Evolutionary conservation across 2,888 invertebrate genomes (phyloP), one percentile per base, ranked within the genome.

Genomic region (Tuberolachnus salignus): DNA sequence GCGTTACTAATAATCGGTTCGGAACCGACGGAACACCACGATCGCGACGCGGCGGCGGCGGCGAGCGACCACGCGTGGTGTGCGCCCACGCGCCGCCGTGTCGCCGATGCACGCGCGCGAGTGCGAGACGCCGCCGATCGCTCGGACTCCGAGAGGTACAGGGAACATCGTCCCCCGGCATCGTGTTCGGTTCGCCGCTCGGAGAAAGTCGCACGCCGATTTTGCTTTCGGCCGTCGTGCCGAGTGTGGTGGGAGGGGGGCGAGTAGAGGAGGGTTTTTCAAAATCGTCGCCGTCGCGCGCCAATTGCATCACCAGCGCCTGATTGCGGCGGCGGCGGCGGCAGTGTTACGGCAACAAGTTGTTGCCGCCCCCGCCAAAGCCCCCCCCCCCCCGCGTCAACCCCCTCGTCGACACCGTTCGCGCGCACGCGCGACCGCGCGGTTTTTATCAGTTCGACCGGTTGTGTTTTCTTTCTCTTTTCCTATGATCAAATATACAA

Each of bases 41-140:
- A n/a, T 51, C 4, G 23, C 57, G 57, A 14, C n/a, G 46, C 46
- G n/a, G 4, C 19, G 44, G 6, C 34, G 8, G 61, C 9, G 8
- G 46, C 44, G n/a, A n/a, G 46, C 44, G 34, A 34, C 34, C n/a
- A 10, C 23, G 23, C 71, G 53, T 23, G 53, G 55, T 57, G 44
- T 21, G 57, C 72, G 26, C 72, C 59, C 72, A 61, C 72, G 72
- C 71, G 26, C 46, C 44, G 19, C n/a, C 49, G 14, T 49, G 16
- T 49, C 49, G 49, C n/a, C n/a, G n/a, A n/a, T n/a, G n/a, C 14
- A 16, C 49, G 49, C 14, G 49, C 49, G 49, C 14, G 44, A 6
- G 44, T 44, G 44, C 44, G n/a, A n/a, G n/a, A 6, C 34, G 6
- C 6, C 34, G 34, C 34, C 34, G 34, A 34, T 13, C 16, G 49